Base-by-base conservation (phyloP, 2,113 vertebrate species). In the Thalassoma bifasciatum region DNA sequence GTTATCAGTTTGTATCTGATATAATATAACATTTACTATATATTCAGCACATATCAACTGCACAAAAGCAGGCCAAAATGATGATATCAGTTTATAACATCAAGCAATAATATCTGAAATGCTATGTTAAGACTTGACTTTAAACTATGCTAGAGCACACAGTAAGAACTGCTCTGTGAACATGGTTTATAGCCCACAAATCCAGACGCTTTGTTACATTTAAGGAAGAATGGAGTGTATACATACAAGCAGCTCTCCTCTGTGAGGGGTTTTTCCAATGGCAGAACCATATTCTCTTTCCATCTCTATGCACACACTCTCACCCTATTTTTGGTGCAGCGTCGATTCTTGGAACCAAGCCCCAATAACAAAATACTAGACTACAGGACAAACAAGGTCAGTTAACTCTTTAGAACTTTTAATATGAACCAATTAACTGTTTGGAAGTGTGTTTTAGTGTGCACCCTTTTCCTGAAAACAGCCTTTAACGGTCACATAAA, bases 301-400 rank as follows among this genome's bases (percentile, higher is more conserved):
- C n/a, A 11, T 82, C 17, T 50, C 30, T 21, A 24, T 36, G 26
- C 37, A 30, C 46, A 62, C 21, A 0, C 49, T 56, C 54, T 30
- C 40, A 22, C 12, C 8, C 79, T 84, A 78, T 83, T 72, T 79
- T 74, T 71, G 68, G 73, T 16, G 37, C 44, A 22, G 19, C 40
- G 24, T 10, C 57, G 2, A 51, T 74, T 63, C 22, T 36, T 21
- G 57, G 53, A 53, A 65, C 52, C 50, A 34, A 40, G 74, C 37
- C 47, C 53, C 5, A 13, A 67, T n/a, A 52, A 73, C 63, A 76
- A 50, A 73, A 47, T 72, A 82, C 50, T 58, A 14, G 14, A 59
- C 67, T 37, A 68, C 54, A 72, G 22, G 2, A 42, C 47, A 80
- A 70, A 58, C 22, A 61, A 68, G 50, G 17, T 77, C 23, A 69